Evolutionary conservation across 2,888 invertebrate genomes (phyloP).

Genomic region (Ectobius pallidus): DNA sequence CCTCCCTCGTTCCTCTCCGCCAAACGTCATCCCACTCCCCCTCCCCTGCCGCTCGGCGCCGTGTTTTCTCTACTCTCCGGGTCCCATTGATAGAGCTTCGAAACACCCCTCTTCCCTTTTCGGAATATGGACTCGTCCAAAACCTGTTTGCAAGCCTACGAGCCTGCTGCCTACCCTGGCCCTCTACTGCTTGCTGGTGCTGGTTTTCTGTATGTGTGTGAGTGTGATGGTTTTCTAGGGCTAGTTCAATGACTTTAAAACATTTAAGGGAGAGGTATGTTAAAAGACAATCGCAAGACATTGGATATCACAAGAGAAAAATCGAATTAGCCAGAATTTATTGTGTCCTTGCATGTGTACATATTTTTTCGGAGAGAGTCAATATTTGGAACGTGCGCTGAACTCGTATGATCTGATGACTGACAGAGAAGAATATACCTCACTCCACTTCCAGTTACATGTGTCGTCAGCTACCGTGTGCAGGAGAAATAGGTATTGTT

Average conservation of each 20-base stretch:
- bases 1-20: conserved; percentile 20
- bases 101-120: conserved; percentile 33
- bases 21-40: conserved; percentile 1
- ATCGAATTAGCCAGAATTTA: neutral
- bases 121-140: conserved; percentile 41
- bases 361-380: conserved; percentile 21
- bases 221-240: conserved; percentile 38
- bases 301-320: neutral
- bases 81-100: conserved; percentile 39
- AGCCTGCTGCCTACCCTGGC: conserved; percentile 25
- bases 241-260: conserved; percentile 44
- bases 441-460: conserved; percentile 26
- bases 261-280: conserved; percentile 38
- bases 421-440: neutral
- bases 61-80: conserved; percentile 18
- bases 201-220: conserved; percentile 36
- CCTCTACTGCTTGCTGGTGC: conserved; percentile 29
- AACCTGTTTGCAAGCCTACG: conserved; percentile 42
- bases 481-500: neutral
- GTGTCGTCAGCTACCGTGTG: conserved; percentile 5
- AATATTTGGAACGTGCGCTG: conserved; percentile 21
- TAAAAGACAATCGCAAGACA: conserved; percentile 31
- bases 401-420: conserved; percentile 14
- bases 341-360: neutral
- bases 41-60: conserved; percentile 6